These are phyloP conservation scores for Condylostylus longicornis DNA, from an alignment of 1,140 invertebrate genomes.

Conservation along the genomic window DNA sequence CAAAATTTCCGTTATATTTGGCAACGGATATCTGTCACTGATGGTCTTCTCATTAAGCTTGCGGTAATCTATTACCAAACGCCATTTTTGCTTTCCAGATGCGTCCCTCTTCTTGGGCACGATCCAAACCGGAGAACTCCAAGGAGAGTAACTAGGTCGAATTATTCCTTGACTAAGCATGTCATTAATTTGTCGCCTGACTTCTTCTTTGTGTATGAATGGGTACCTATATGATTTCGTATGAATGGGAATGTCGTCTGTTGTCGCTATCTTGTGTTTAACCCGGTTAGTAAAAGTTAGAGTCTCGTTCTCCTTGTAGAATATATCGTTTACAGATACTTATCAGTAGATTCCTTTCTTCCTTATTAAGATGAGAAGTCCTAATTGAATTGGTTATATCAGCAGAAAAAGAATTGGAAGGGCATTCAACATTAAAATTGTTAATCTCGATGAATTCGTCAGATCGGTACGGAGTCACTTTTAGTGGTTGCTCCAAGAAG, in stretches of 20 bases:
- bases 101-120: constrained; percentile 16
- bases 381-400: constrained; percentile 14
- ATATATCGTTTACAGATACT: constrained; percentile 1
- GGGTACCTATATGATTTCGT: constrained; percentile 21
- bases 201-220: constrained; percentile 17
- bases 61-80: constrained; percentile 29
- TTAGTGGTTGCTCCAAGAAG: too few species aligned
- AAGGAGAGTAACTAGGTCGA: constrained; percentile 12
- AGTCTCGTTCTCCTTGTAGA: constrained; percentile 12
- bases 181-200: constrained; percentile 16
- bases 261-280: constrained; percentile 18
- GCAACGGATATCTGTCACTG: constrained; percentile 10
- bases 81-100: constrained; percentile 12
- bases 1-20: constrained; percentile 11
- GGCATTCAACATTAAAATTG: constrained; percentile 8
- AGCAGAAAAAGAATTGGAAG: constrained; percentile 11
- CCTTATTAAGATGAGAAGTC: constrained; percentile 2
- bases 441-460: too few species aligned
- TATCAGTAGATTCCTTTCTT: not conserved
- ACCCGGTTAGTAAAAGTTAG: constrained; percentile 12
- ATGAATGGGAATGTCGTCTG: constrained; percentile 10
- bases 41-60: constrained; percentile 16
- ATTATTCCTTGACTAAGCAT: constrained; percentile 21
- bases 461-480: too few species aligned
- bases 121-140: constrained; percentile 13